Base-by-base conservation (phyloP, 2,888 invertebrate genomes). In the Eupithecia subumbrata region DNA sequence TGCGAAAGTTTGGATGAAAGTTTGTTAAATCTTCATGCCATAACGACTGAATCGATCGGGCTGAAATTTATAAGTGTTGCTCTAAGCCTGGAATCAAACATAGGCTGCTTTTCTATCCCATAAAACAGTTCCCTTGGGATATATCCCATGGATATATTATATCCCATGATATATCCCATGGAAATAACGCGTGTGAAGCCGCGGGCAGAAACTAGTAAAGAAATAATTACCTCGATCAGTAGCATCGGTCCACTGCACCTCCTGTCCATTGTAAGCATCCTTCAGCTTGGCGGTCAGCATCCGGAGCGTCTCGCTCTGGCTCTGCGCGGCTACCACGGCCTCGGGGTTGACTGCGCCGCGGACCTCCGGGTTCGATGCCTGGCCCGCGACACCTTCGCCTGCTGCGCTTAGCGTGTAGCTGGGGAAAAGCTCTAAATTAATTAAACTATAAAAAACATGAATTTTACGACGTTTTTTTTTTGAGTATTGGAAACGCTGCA, bases 221-320 rank as follows among this genome's bases (percentile, higher is more conserved):
- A 34, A 45, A 34, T 8, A 7, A n/a, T 12, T 8, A 81, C 92
- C 91, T 79, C 82, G 84, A 5, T 80, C 78, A 5, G 83, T 84
- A 4, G 89, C 86, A 45, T 97, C 97, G 68, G 95, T 95, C 98
- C 98, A 98, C 84, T 98, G 98, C 48, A 99, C 98, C 87, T 99
- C 98, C 82, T 97, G 96, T 0, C 99, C 99, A 86, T 98, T 98
- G 92, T 97, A 98, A 0, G 99, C 99, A 87, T 97, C 97, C 86
- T 97, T 96, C 78, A 99, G 95, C 85, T 98, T 96, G 80, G 96
- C 97, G 45, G 97, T 97, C 82, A 98, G 97, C 52, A 96, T 96
- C 84, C 97, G 96, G 70, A 99, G 95, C 73, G 96, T 96, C 84
- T 96, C 97, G 56, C 97, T 95, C 90, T 98, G 98, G 82, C 97